Conservation (phyloP, 2,113 vertebrate genomes). For the Phodopus roborovskii region DNA sequence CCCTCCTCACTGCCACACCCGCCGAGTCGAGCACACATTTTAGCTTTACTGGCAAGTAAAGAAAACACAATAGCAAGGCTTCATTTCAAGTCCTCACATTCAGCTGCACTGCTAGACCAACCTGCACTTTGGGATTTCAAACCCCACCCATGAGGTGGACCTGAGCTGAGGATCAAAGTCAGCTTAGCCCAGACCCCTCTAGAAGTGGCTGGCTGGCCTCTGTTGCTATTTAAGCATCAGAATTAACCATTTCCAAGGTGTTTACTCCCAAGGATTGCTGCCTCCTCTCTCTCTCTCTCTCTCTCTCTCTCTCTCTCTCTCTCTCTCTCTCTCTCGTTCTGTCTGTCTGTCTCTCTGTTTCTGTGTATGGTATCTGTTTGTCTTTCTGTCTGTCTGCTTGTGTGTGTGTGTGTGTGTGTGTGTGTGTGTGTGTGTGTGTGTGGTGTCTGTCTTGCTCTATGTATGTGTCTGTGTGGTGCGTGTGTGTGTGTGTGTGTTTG, state of each 20-base stretch:
- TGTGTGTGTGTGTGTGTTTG: neutral
- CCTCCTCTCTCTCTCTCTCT: neutral
- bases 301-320: too few species aligned
- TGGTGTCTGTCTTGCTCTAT: neutral
- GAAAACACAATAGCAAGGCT: neutral
- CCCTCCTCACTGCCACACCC: too few species aligned
- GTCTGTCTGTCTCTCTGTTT: too few species aligned
- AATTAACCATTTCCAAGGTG: too few species aligned
- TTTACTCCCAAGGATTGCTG: accelerated
- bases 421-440: neutral
- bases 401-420: neutral
- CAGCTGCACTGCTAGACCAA: too few species aligned
- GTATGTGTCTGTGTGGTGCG: neutral
- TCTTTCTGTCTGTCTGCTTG: neutral
- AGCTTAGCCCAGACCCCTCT: neutral
- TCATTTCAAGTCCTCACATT: neutral
- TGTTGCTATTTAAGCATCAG: accelerated
- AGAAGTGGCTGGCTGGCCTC: accelerated
- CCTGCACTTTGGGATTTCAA: too few species aligned
- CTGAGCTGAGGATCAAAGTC: neutral
- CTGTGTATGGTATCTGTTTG: neutral
- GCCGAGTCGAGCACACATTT: too few species aligned
- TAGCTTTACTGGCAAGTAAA: neutral
- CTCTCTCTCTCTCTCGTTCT: too few species aligned
- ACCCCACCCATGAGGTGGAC: neutral